phyloP scores from a whole-genome alignment of 2,113 vertebrate genomes.

The Cyanoramphus novaezelandiae region DNA sequence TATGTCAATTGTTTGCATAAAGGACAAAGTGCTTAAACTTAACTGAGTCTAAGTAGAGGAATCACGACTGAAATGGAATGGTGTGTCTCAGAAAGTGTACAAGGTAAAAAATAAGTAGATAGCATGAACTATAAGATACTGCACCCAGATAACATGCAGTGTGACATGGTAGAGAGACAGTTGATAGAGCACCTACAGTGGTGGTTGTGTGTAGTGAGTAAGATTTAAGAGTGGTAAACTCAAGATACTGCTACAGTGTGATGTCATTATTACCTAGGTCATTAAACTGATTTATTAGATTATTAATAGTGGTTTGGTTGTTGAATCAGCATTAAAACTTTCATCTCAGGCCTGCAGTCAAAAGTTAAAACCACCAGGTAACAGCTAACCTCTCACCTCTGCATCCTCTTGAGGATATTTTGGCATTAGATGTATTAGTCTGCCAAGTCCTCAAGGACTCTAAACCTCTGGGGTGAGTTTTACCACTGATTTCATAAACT shows the following conservation, averaged over 20 bases:
- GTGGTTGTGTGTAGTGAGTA: background rate
- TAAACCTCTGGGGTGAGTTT: background rate
- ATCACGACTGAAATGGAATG: background rate
- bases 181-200: background rate
- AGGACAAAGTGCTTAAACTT: background rate
- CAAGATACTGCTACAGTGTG: background rate
- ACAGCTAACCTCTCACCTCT: background rate
- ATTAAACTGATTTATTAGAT: background rate
- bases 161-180: fast-evolving
- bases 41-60: background rate
- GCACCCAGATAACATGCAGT: background rate
- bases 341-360: background rate
- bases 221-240: background rate
- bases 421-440: background rate
- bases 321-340: background rate
- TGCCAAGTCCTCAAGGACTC: background rate
- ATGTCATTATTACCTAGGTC: background rate
- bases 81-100: background rate
- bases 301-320: background rate
- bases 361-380: background rate
- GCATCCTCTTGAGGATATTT: background rate
- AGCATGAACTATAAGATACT: background rate
- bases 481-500: background rate
- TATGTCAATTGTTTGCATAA: background rate
- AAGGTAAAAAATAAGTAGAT: background rate